Evolutionary conservation across 1,140 invertebrate species (phyloP).

Genomic region (Bombus difficillimus): DNA sequence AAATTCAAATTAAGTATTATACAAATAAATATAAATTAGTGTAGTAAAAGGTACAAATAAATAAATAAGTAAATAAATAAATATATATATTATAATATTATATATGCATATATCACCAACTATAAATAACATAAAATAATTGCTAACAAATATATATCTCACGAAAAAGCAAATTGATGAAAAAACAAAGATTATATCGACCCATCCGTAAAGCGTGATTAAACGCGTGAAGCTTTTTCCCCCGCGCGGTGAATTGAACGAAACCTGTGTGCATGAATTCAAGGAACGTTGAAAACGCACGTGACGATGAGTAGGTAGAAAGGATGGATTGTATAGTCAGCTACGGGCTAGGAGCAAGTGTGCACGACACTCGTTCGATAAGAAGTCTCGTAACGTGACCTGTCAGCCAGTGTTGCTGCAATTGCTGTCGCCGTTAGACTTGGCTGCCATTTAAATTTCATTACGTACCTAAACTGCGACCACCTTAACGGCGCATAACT

Average conservation of each 20-base stretch:
- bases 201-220: background rate
- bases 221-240: background rate
- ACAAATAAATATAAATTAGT: no score
- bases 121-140: no score
- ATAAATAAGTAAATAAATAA: no score
- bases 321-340: slow-evolving; percentile 62
- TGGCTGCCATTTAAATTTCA: slow-evolving; percentile 70
- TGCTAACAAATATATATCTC: background rate
- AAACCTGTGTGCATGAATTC: slow-evolving; percentile 19
- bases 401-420: slow-evolving; percentile 36
- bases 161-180: background rate
- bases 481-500: slow-evolving; percentile 40
- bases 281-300: slow-evolving; percentile 29
- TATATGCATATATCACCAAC: no score
- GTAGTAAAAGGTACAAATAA: no score
- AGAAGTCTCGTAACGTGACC: slow-evolving; percentile 60
- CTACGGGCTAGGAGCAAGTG: slow-evolving; percentile 5
- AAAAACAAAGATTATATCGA: background rate
- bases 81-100: no score
- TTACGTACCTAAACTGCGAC: slow-evolving; percentile 55
- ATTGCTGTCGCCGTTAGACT: slow-evolving; percentile 39
- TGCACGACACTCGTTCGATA: slow-evolving; percentile 67
- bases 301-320: slow-evolving; percentile 58
- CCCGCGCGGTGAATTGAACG: no score
- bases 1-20: no score